Evolutionary conservation across 2,113 vertebrate genomes (phyloP).

Genomic region (Phalacrocorax carbo): DNA sequence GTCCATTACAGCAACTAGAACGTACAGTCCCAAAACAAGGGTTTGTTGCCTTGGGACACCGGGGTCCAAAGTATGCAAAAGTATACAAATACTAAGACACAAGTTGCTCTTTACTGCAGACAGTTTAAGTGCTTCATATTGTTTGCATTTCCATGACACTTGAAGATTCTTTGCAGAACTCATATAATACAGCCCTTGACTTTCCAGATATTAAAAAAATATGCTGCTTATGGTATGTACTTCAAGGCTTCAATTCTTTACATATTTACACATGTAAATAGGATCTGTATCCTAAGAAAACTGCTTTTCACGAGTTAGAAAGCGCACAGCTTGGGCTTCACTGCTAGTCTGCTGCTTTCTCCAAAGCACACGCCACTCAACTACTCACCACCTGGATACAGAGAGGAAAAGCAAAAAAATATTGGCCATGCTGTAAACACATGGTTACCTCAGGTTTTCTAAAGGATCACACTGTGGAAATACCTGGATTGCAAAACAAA

Average conservation of each 20-base stretch:
- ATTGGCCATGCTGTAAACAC: neutral
- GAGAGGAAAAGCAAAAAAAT: neutral
- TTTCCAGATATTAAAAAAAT: neutral
- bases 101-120: neutral
- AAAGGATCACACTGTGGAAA: neutral
- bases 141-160: neutral
- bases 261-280: neutral
- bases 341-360: neutral
- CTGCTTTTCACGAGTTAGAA: neutral
- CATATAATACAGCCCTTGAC: neutral
- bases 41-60: neutral
- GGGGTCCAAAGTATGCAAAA: neutral
- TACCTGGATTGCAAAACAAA: neutral
- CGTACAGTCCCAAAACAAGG: neutral
- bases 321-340: neutral
- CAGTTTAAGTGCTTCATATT: neutral
- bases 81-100: neutral
- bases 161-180: neutral
- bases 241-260: neutral
- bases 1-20: neutral
- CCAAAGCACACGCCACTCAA: neutral
- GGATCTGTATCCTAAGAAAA: neutral
- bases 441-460: neutral
- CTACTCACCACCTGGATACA: neutral
- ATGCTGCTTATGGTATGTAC: neutral